Evolutionary conservation across 2,113 vertebrate genomes (phyloP).

Genomic region (Peromyscus maniculatus): DNA sequence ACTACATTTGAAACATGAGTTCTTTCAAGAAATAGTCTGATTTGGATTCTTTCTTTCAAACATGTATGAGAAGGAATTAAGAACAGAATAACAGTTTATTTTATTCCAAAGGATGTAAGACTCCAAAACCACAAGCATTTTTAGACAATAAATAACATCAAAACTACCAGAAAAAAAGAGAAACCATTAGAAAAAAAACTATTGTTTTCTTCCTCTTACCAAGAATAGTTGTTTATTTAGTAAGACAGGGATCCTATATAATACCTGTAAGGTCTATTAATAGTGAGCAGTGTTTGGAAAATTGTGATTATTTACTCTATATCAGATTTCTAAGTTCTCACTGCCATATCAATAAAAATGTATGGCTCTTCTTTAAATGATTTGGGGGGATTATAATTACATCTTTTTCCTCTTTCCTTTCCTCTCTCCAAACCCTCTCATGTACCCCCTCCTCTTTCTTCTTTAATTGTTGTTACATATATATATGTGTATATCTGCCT

Average conservation of each 20-base stretch:
- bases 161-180: neutral
- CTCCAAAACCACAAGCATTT: neutral
- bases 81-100: neutral
- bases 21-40: neutral
- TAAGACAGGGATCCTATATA: neutral
- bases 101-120: neutral
- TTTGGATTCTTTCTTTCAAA: neutral
- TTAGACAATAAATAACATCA: neutral
- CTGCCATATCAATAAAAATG: neutral
- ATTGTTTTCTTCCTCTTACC: neutral
- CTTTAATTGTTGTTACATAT: neutral
- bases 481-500: neutral
- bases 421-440: no score
- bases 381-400: neutral
- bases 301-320: neutral
- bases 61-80: neutral
- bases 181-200: neutral
- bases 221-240: neutral
- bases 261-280: neutral
- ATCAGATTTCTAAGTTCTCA: neutral
- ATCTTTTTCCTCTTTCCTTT: neutral
- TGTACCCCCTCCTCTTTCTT: neutral
- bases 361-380: neutral
- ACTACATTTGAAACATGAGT: neutral
- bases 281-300: neutral